These are phyloP conservation scores for Rhagologus leucostigma DNA, from an alignment of 2,113 vertebrate genomes.

Conservation along the genomic window DNA sequence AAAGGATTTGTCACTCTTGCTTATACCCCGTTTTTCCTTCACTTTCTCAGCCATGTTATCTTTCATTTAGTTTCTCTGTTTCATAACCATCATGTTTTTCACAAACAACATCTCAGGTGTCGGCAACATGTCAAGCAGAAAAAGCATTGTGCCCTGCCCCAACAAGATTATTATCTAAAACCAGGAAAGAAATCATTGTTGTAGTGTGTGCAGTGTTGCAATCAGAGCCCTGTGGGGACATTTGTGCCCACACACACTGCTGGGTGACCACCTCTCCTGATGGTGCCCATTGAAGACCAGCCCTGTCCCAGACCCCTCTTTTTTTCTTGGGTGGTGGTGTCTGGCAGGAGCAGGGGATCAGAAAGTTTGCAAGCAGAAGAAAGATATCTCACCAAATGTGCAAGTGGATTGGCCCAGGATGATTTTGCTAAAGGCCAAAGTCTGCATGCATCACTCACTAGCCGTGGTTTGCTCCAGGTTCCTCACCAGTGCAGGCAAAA, in stretches of 20 bases:
- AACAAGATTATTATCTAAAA: background rate
- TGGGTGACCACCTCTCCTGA: background rate
- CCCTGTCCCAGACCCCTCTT: background rate
- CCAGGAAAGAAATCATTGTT: background rate
- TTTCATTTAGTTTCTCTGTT: background rate
- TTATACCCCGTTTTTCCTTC: background rate
- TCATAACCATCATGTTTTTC: background rate
- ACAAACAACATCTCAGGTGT: background rate
- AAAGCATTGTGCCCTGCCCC: background rate
- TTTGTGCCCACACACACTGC: background rate
- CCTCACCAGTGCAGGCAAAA: background rate
- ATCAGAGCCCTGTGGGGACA: background rate
- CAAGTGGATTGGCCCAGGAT: background rate
- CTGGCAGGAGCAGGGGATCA: background rate
- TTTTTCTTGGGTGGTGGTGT: background rate
- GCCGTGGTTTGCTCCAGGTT: background rate
- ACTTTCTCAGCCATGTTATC: background rate
- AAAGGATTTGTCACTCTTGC: background rate
- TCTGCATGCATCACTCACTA: background rate
- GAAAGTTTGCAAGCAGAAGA: background rate
- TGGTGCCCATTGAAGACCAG: background rate
- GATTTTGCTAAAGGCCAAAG: background rate
- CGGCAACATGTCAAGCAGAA: background rate
- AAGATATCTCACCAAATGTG: background rate
- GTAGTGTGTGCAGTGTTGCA: background rate